Evolutionary conservation across 37 sponge, comb jelly and placozoan species (phyloP), one percentile per base, ranked within the genome.

Genomic region (Cladorhizidae sp.): DNA sequence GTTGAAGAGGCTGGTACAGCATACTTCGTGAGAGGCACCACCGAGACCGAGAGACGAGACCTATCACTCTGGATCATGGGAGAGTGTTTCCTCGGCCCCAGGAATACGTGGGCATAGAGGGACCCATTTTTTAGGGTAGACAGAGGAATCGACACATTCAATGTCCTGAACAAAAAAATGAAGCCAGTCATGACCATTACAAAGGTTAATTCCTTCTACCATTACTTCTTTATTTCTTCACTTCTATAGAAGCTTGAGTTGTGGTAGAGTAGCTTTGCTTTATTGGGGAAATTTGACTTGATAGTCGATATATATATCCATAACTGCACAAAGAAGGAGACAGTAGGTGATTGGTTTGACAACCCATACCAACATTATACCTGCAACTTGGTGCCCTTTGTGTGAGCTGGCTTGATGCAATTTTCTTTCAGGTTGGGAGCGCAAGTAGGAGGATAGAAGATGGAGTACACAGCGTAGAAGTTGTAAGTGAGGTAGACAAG

Each of bases 101-200:
- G 68, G 57, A 86, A 74, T 0, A 95, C 69, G 42, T 92, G 87
- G 2, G 78, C 87, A 80, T 79, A 92, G 23, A 95, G 76, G 22
- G 90, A 80, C 14, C 93, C 90, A 83, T 95, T 95, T 8, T 81
- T 73, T n/a, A 74, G 75, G 15, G 85, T 80, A 18, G 83, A 68
- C 26, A 23, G 2, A 29, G 96, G 90, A 7, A 95, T 71, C 12
- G 90, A 70, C 7, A 95, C 85, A 75, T 86, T 95, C 32, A 95
- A 51, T 17, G 33, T 39, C 74, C 90, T 89, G 65, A 25, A 52
- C 9, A 41, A 56, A 5, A 8, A 67, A 18, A 64, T 49, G 41
- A 55, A 1, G 43, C 25, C 37, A 56, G 17, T 3, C 29, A 18
- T 55, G 42, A 31, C 15, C 11, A 42, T 78, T 41, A 57, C 23